phyloP scores from a whole-genome alignment of 2,888 invertebrate species.

The Ptychoptera contaminata region DNA sequence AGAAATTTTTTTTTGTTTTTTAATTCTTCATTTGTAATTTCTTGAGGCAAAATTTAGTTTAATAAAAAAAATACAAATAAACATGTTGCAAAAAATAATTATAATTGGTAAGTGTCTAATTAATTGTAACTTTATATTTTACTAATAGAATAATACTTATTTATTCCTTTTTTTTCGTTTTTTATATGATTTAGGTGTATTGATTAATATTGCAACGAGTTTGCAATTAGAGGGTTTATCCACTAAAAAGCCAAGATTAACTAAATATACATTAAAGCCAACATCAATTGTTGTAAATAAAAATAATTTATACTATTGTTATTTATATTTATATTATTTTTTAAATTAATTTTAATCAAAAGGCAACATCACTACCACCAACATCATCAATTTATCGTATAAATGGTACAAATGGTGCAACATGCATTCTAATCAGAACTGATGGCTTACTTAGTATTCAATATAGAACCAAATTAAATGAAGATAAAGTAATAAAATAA shows the following conservation, averaged over 20 bases:
- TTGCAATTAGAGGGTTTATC: conserved; percentile 42
- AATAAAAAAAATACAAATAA: too few relatives aligned
- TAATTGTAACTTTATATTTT: not conserved
- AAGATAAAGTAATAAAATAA: conserved; percentile 24
- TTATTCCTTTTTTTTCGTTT: not conserved
- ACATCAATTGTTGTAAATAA: conserved; percentile 10
- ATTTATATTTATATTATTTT: not conserved
- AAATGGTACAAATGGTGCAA: conserved; percentile 50
- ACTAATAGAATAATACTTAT: not conserved
- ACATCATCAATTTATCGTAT: conserved; percentile 46
- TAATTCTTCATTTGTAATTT: too few relatives aligned
- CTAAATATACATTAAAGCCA: conserved; percentile 44
- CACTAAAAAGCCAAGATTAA: conserved; percentile 45
- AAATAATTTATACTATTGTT: not conserved
- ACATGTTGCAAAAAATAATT: too few relatives aligned
- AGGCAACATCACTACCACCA: not conserved
- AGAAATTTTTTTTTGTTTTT: too few relatives aligned
- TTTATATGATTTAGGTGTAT: not conserved
- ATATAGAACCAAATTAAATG: conserved; percentile 51
- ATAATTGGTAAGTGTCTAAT: too few relatives aligned
- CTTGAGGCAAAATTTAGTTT: too few relatives aligned
- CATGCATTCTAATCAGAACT: conserved; percentile 62
- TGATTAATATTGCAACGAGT: conserved; percentile 10
- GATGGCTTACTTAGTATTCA: conserved; percentile 60
- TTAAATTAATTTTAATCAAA: not conserved